Percentiles rank a stretch among this genome's conserved stretches.
Evolutionary conservation across 2,888 invertebrate species (phyloP).

Genomic region (Diachrysia chrysitis): DNA sequence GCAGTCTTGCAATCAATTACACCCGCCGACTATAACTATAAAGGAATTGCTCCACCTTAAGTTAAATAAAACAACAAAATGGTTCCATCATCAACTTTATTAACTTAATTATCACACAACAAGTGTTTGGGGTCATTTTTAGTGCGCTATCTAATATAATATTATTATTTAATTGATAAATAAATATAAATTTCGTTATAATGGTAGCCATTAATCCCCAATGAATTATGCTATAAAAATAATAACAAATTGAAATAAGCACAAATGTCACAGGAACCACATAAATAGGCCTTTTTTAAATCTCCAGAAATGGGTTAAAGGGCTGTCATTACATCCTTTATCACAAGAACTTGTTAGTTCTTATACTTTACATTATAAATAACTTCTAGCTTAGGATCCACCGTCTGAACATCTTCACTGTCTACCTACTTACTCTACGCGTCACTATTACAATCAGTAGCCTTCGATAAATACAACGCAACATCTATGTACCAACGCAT

Average conservation of each 20-base stretch:
- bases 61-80: background rate
- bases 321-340: background rate
- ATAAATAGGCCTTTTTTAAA: background rate
- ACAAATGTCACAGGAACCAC: background rate
- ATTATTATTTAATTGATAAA: slow-evolving; percentile 10
- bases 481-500: background rate
- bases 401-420: background rate
- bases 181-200: slow-evolving; percentile 9
- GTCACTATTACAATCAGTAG: background rate
- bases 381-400: background rate
- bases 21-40: too few relatives aligned
- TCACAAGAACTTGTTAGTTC: background rate
- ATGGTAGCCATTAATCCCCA: background rate
- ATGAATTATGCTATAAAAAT: background rate
- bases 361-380: background rate
- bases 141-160: slow-evolving; percentile 10
- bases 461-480: background rate
- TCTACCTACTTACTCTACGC: slow-evolving; percentile 2
- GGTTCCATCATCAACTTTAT: slow-evolving; percentile 41
- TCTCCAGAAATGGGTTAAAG: too few relatives aligned
- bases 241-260: background rate
- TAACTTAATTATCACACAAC: slow-evolving; percentile 36
- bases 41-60: too few relatives aligned
- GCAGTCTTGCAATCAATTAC: too few relatives aligned
- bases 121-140: slow-evolving; percentile 33